Evolutionary conservation across 2,888 invertebrate species (phyloP).

Genomic region (Thalpophila matura): DNA sequence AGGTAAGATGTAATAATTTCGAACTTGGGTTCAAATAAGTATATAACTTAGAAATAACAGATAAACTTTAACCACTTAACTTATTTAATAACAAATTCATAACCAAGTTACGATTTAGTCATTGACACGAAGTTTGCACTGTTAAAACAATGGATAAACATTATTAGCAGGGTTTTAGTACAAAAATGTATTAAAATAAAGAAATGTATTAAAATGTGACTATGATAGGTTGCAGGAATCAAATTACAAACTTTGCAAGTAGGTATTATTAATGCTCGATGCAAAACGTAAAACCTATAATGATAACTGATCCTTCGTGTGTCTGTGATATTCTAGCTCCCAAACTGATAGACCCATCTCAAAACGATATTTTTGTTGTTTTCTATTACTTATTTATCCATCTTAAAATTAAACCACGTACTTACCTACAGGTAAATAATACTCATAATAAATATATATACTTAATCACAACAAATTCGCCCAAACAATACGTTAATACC

Average conservation of each 20-base stretch:
- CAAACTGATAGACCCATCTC: no score
- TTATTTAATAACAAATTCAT: slow-evolving; percentile 37
- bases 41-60: slow-evolving; percentile 28
- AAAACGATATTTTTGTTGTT: no score
- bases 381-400: no score
- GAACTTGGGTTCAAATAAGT: slow-evolving; percentile 21
- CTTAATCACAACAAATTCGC: slow-evolving; percentile 49
- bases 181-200: no score
- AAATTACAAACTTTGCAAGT: no score
- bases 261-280: no score
- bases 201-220: no score
- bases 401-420: neutral
- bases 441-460: slow-evolving; percentile 13
- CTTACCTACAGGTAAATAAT: neutral
- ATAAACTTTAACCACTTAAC: slow-evolving; percentile 40
- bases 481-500: slow-evolving; percentile 75
- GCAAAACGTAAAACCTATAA: no score
- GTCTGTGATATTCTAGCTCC: no score
- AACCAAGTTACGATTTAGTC: slow-evolving; percentile 31
- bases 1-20: slow-evolving; percentile 13
- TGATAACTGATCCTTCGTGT: no score
- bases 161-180: no score
- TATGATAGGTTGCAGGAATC: no score
- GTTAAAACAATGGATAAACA: neutral
- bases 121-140: slow-evolving; percentile 31